These are phyloP conservation scores for Aradophagus sp. DNA, from an alignment of 1,140 invertebrate genomes.

Conservation along the genomic window DNA sequence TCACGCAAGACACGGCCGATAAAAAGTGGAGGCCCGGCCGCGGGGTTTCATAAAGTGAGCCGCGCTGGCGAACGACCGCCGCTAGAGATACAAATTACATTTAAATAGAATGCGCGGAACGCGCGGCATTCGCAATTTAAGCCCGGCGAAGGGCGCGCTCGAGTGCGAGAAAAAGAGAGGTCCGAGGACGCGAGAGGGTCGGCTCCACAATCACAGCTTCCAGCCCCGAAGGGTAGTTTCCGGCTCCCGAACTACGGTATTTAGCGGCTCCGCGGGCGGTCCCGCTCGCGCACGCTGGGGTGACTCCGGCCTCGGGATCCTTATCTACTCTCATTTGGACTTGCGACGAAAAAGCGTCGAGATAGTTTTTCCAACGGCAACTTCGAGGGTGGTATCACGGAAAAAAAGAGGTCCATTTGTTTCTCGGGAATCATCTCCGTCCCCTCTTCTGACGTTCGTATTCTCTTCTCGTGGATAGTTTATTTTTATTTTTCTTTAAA, in stretches of 20 bases:
- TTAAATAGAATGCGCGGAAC: constrained; percentile 68
- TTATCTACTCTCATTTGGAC: constrained; percentile 52
- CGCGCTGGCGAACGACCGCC: constrained; percentile 2
- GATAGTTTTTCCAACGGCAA: constrained; percentile 25
- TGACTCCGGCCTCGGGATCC: constrained; percentile 30
- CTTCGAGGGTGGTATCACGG: constrained; percentile 11
- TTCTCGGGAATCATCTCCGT: no score
- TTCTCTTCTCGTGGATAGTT: no score
- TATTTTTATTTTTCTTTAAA: no score
- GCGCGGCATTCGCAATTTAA: constrained; percentile 67
- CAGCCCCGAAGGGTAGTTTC: constrained; percentile 53
- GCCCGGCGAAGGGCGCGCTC: constrained; percentile 12
- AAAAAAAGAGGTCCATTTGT: no score
- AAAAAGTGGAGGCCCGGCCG: no score
- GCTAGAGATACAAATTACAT: constrained; percentile 66
- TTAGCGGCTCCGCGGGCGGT: constrained; percentile 59
- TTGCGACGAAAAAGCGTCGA: constrained; percentile 37
- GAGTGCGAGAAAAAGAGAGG: constrained; percentile 40
- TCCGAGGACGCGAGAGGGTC: constrained; percentile 9
- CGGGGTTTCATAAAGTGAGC: no score
- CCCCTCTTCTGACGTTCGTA: no score
- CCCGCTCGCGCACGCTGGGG: constrained; percentile 30
- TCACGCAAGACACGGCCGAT: no score
- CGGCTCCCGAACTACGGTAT: constrained; percentile 55
- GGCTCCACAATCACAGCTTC: constrained; percentile 51